Conservation (phyloP, 2,113 vertebrate genomes). For the Smithornis capensis region DNA sequence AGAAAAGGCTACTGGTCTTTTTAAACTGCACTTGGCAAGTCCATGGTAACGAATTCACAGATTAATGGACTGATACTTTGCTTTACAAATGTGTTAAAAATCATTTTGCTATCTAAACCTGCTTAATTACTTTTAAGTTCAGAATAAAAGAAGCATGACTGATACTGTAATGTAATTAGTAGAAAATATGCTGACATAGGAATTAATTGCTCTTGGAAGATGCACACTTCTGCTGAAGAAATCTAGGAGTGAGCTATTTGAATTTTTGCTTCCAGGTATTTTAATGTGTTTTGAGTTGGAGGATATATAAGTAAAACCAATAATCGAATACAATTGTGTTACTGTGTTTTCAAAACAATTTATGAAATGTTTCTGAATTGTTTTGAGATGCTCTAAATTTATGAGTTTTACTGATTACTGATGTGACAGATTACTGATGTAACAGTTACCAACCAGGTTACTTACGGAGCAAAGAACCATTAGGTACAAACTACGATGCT, state of each 20-base stretch:
- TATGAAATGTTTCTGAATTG: not conserved
- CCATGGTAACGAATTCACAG: not conserved
- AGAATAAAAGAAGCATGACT: not conserved
- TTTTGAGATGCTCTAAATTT: not conserved
- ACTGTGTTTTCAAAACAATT: not conserved
- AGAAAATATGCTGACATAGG: not conserved
- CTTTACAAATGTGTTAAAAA: too few species aligned
- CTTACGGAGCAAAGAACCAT: not conserved
- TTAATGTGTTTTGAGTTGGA: not conserved
- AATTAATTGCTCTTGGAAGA: not conserved
- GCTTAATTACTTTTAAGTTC: not conserved
- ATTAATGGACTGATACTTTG: not conserved
- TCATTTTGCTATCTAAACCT: not conserved
- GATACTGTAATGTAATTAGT: not conserved
- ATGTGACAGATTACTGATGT: not conserved
- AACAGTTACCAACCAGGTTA: not conserved
- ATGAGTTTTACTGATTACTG: not conserved
- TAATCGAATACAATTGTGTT: not conserved
- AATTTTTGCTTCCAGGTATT: not conserved
- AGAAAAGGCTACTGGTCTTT: not conserved
- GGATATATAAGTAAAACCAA: not conserved
- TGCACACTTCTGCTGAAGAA: not conserved
- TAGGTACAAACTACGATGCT: fast-evolving
- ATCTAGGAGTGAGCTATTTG: not conserved
- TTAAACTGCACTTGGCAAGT: not conserved